Base-by-base conservation (phyloP, 1,140 invertebrate species). In the Hermatobates lingyangjiaoensis region DNA sequence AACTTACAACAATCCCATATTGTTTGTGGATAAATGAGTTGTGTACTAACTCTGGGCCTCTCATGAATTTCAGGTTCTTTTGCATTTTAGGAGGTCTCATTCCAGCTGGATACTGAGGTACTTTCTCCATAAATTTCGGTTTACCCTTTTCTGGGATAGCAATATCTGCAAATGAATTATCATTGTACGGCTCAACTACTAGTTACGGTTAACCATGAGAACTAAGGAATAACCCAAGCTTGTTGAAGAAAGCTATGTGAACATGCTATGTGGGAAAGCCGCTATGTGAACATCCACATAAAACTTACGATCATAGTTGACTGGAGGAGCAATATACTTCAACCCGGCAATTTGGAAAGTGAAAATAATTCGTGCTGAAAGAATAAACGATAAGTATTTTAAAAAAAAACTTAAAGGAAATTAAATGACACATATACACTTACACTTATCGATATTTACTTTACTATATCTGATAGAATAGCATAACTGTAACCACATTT, bases 1-100 rank as follows among this genome's bases (percentile, higher is more conserved):
- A 56, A 70, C 71, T 71, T 74, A 88, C 86, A 63, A 89, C 71
- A 56, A 98, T 82, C 26, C 87, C 93, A 76, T 78, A 97, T 59
- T 97, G 90, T 59, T 83, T 81, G 60, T 93, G 81, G 47, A 87
- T 70, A 2, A 98, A 68, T 44, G 73, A 73, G 62, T 87, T 95
- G 57, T 94, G 87, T 44, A 89, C 60, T 21, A 62, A 34, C 69
- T 98, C 93, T 5, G 87, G 88, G 1, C 93, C 93, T 63, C 89
- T 73, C 80, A 95, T 91, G 25, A 81, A 77, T 25, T 73, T 71
- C 0, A 91, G 64, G 44, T 73, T 72, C 61, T 87, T 92, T 54
- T 79, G 77, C 80, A 89, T 87, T 69, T 87, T 90, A 12, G 80
- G 84, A 20, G 81, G 72, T 60, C 74, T 76, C 2, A 82, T 58